Evolutionary conservation across 2,113 vertebrate species (phyloP), one percentile per base, ranked within the genome.

Genomic region (Cryptoleucopteryx plumbea): DNA sequence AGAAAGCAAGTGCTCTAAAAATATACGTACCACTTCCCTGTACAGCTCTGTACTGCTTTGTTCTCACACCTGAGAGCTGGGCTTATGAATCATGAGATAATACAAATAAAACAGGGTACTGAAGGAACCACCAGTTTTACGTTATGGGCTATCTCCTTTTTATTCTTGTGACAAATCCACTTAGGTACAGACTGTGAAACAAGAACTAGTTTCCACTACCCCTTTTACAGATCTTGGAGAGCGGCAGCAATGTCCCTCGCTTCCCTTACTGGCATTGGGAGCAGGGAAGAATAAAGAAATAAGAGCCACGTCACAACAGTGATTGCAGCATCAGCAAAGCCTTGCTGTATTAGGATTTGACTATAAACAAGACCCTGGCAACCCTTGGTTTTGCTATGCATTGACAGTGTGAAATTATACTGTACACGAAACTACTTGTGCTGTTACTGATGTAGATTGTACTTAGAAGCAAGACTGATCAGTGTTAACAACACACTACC

Each of bases 241-340:
- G 26, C 3, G 1, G 4, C 3, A 2, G 16, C 48, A 71, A 70
- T 1, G 0, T 40, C 42, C 32, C 71, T 55, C 42, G 23, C 32
- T 61, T 43, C 43, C 15, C 55, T 15, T 43, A 9, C 26, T 27
- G 29, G 31, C 1, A 1, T 3, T 52, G 36, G 29, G 7, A 84
- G 53, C 48, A 59, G 15, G 21, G 31, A 87, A 87, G 29, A 59
- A 48, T 11, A 58, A 59, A 81, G 25, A 20, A 56, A 18, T 17
- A 80, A 72, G 11, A 52, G 45, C 50, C 29, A 18, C 1, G 5
- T 48, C 38, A 17, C 78, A 74, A 55, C 45, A 73, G 65, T 2
- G 40, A 56, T 8, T 53, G 25, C 56, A 78, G 65, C 66, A 68
- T 2, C 42, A 50, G 61, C 52, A 82, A 43, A 90, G 81, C 71